Evolutionary conservation across 2,888 invertebrate species (phyloP).

Genomic region (Capitulum mitella): DNA sequence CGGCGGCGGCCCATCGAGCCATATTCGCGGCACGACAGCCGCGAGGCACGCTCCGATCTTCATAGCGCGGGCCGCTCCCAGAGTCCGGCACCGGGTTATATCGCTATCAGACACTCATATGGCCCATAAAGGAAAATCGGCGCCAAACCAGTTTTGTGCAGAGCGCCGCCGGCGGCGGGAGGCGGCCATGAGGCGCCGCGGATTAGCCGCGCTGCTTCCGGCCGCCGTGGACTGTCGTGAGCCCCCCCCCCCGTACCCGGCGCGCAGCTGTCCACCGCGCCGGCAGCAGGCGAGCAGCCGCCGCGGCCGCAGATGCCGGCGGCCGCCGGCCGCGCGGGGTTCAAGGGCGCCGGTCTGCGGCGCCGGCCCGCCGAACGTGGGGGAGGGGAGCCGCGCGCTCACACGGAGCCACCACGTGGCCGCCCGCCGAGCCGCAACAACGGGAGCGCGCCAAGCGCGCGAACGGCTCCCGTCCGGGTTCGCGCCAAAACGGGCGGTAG

Average conservation of each 20-base stretch:
- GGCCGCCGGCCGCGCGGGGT: not conserved
- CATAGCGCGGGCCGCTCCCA: too few relatives aligned
- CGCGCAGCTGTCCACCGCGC: not conserved
- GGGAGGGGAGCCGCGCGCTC: not conserved
- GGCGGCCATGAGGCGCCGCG: constrained; percentile 7
- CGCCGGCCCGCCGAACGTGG: not conserved
- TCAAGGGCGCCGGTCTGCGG: constrained; percentile 6
- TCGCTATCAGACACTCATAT: not conserved
- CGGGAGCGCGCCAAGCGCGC: constrained; percentile 7
- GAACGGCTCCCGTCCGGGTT: not conserved
- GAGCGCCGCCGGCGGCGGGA: not conserved
- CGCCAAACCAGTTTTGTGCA: constrained; percentile 7
- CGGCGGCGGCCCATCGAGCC: too few relatives aligned
- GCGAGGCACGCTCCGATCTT: too few relatives aligned
- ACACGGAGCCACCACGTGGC: constrained; percentile 15
- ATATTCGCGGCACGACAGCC: too few relatives aligned
- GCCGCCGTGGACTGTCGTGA: not conserved
- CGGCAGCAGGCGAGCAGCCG: not conserved
- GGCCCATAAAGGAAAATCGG: constrained; percentile 19
- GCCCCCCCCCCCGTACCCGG: not conserved
- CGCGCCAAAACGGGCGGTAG: not conserved
- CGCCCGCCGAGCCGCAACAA: not conserved
- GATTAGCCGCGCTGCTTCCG: constrained; percentile 5
- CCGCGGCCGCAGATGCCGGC: constrained; percentile 6
- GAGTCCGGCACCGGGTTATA: not conserved